Percentiles rank a stretch among this genome's conserved stretches.
Conservation (phyloP, 2,113 vertebrate genomes). For the Argyrosomus japonicus region DNA sequence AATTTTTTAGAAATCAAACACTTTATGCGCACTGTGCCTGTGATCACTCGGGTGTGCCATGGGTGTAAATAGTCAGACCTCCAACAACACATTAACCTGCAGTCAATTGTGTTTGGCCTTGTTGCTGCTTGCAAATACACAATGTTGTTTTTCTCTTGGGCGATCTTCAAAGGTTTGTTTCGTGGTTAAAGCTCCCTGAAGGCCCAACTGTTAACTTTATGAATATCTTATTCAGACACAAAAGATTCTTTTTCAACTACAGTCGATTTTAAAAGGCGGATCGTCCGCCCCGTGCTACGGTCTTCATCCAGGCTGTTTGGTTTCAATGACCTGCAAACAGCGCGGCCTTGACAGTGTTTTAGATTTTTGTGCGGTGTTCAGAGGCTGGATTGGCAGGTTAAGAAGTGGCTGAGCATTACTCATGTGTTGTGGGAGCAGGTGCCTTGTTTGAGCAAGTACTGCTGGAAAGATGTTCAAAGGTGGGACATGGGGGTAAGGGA, state of each 20-base stretch:
- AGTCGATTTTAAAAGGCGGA: neutral
- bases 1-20: neutral
- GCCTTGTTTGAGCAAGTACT: neutral
- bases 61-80: neutral
- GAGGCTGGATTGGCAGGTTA: neutral
- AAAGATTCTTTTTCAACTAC: neutral
- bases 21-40: neutral
- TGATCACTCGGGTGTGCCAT: neutral
- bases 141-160: neutral
- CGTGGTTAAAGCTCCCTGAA: neutral
- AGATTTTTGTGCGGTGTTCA: conserved; percentile 25
- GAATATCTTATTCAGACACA: neutral
- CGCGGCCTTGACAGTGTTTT: conserved; percentile 54
- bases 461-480: conserved; percentile 47
- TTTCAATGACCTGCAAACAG: conserved; percentile 74
- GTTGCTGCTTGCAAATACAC: neutral
- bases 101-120: neutral
- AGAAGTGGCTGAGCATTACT: neutral
- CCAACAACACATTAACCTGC: neutral
- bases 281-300: fast-evolving
- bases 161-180: neutral
- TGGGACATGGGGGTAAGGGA: neutral
- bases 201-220: neutral
- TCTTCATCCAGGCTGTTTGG: conserved; percentile 46
- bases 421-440: conserved; percentile 17